Evolutionary conservation across 2,888 invertebrate species (phyloP).

Genomic region (Drosophila acutilabella): DNA sequence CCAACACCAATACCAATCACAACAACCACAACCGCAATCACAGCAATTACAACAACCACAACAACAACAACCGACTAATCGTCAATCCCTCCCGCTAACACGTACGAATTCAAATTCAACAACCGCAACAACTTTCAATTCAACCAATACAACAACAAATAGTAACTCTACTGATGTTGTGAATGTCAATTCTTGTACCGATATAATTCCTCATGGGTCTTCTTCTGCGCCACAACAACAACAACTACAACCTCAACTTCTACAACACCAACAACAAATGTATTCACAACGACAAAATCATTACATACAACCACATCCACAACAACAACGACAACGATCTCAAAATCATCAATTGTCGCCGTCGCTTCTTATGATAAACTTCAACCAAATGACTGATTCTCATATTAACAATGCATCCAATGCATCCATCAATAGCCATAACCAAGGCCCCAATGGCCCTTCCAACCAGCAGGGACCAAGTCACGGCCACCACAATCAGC

Average conservation of each 20-base stretch:
- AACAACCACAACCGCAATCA: slow-evolving; percentile 49
- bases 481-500: slow-evolving; percentile 64
- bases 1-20: slow-evolving; percentile 24
- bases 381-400: slow-evolving; percentile 65
- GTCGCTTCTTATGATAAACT: slow-evolving; percentile 61
- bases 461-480: slow-evolving; percentile 30
- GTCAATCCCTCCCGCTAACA: slow-evolving; percentile 84
- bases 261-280: slow-evolving; percentile 56
- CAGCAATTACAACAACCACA: slow-evolving; percentile 60
- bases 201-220: slow-evolving; percentile 83
- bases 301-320: slow-evolving; percentile 50
- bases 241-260: slow-evolving; percentile 52
- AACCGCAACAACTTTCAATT: slow-evolving; percentile 84
- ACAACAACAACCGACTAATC: slow-evolving; percentile 82
- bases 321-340: slow-evolving; percentile 55
- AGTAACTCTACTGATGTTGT: slow-evolving; percentile 85
- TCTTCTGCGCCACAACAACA: slow-evolving; percentile 57
- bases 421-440: slow-evolving; percentile 73
- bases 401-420: slow-evolving; percentile 73
- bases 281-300: slow-evolving; percentile 60
- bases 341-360: slow-evolving; percentile 50
- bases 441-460: slow-evolving; percentile 51
- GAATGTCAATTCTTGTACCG: slow-evolving; percentile 85
- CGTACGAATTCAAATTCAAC: slow-evolving; percentile 84
- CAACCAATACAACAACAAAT: slow-evolving; percentile 84